Conservation (phyloP, 92 coral and sea anemone genomes). For the Palythoa grandiflora region DNA sequence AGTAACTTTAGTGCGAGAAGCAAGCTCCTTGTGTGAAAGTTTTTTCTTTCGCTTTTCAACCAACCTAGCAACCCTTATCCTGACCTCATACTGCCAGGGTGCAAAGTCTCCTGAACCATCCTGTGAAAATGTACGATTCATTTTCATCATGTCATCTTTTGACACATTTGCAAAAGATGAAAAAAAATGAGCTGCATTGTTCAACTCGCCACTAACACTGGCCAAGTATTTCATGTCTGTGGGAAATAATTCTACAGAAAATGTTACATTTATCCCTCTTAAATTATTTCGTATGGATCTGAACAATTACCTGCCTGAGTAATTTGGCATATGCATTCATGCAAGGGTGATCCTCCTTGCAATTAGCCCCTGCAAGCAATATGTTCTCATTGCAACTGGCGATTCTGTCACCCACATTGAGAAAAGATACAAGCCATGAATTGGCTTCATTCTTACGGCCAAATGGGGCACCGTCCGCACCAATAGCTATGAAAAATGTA, state of each 20-base stretch:
- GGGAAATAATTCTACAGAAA: slow-evolving; percentile 54
- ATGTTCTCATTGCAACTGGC: slow-evolving; percentile 52
- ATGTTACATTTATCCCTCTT: slow-evolving; percentile 38
- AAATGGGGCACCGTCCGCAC: slow-evolving; percentile 63
- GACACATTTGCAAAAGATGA: slow-evolving; percentile 63
- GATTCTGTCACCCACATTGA: slow-evolving; percentile 53
- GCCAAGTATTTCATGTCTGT: slow-evolving; percentile 65
- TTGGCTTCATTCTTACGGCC: slow-evolving; percentile 61
- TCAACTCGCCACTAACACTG: slow-evolving; percentile 49
- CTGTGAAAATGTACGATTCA: slow-evolving; percentile 40
- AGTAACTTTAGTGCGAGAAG: slow-evolving; percentile 57
- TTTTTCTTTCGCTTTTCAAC: slow-evolving; percentile 50
- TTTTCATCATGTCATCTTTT: slow-evolving; percentile 29
- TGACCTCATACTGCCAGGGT: slow-evolving; percentile 60
- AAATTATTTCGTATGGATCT: slow-evolving; percentile 32
- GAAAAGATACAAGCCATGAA: slow-evolving; percentile 53
- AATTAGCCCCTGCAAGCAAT: slow-evolving; percentile 58
- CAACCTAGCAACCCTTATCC: slow-evolving; percentile 39
- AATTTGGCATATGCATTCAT: slow-evolving; percentile 50
- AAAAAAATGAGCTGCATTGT: slow-evolving; percentile 49
- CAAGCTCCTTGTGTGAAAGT: slow-evolving; percentile 40
- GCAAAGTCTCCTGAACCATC: slow-evolving; percentile 22
- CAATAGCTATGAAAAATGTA: slow-evolving; percentile 42
- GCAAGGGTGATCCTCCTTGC: slow-evolving; percentile 57
- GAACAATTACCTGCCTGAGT: slow-evolving; percentile 52